Evolutionary conservation across 2,888 invertebrate species (phyloP), one percentile per base, ranked within the genome.

Genomic region (Acrocyrtus sp.): DNA sequence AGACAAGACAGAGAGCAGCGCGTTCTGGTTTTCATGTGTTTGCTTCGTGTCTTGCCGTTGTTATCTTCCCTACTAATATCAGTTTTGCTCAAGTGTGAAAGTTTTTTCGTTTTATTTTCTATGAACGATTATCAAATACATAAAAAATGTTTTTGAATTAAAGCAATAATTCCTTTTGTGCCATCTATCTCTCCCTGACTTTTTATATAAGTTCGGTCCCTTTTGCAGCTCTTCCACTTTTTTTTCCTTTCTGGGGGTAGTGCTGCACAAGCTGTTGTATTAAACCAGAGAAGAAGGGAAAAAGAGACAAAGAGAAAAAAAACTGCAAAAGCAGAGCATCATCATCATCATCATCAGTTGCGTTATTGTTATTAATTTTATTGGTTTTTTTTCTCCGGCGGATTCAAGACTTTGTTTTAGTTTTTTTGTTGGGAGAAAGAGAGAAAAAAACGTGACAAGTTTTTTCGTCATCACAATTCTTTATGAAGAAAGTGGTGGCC

Each of bases 91-190:
- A 72, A 72, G 65, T 72, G 72, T 34, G 50, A 60, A 72, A 72
- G 65, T 72, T 72, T n/a, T n/a, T n/a, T n/a, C n/a, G n/a, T n/a
- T n/a, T n/a, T n/a, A n/a, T n/a, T n/a, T n/a, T n/a, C n/a, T n/a
- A n/a, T 72, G 29, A 19, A 51, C 65, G 63, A 65, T 72, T 72
- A 65, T 51, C 53, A 72, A 70, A 70, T 65, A 45, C 43, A 63
- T 56, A 72, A 72, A 70, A n/a, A 72, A 72, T 63, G 56, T 65
- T 58, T 72, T 65, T 65, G 65, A 72, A 65, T 72, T 65, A 63
- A 72, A 65, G 65, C 43, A 50, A 43, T 48, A 72, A 72, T 51
- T 68, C 48, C 45, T 45, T 45, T n/a, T 2, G 67, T 58, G 57
- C 58, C 51, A 53, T 66, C 24, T 21, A n/a, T 60, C 34, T 56